phyloP scores from a whole-genome alignment of 2,888 invertebrate genomes.

The Papilio gigon region DNA sequence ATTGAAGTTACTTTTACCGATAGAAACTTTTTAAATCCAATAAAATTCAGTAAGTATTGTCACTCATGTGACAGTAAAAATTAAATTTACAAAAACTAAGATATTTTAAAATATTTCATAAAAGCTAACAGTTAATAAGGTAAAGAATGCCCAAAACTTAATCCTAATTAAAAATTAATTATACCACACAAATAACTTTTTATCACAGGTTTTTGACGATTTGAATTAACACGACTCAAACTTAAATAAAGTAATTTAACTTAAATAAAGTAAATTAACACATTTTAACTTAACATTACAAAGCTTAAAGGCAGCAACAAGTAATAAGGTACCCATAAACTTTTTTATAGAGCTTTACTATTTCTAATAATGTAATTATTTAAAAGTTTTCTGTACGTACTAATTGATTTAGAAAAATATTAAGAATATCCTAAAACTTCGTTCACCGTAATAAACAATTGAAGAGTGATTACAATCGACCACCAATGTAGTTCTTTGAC shows the following conservation, averaged over 20 bases:
- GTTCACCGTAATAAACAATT: background rate
- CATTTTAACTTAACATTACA: too few species aligned
- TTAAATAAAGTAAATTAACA: background rate
- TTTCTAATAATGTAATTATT: background rate
- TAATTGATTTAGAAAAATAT: background rate
- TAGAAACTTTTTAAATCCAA: background rate
- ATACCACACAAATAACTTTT: slow-evolving; percentile 7
- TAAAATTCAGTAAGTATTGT: too few species aligned
- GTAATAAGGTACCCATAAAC: too few species aligned
- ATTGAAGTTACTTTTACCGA: too few species aligned
- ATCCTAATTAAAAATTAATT: background rate
- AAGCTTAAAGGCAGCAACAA: too few species aligned
- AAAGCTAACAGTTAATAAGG: too few species aligned
- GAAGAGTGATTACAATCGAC: background rate
- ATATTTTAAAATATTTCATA: too few species aligned
- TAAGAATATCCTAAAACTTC: background rate
- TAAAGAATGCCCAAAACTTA: background rate
- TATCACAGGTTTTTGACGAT: slow-evolving; percentile 77
- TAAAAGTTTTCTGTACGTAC: background rate
- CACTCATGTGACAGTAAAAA: too few species aligned
- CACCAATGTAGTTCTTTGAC: slow-evolving; percentile 46
- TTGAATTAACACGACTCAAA: slow-evolving; percentile 30
- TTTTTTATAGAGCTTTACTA: too few species aligned
- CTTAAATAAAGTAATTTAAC: background rate
- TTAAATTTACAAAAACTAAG: too few species aligned